Percentiles rank a stretch among this genome's conserved stretches.
Conservation (phyloP, 2,113 vertebrate species). For the Oxygymnocypris stewartii region DNA sequence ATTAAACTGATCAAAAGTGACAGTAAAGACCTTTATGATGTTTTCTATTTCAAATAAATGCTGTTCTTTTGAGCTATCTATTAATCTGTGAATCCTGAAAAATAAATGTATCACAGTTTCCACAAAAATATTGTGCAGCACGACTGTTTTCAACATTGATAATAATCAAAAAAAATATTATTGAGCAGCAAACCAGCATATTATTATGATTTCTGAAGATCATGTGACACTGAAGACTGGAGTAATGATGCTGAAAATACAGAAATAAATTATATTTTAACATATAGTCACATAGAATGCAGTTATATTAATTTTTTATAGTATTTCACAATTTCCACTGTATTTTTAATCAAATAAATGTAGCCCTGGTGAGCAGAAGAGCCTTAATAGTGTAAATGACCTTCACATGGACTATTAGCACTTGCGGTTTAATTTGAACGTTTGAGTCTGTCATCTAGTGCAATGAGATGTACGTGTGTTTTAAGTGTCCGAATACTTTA, state of each 20-base stretch:
- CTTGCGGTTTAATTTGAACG: background rate
- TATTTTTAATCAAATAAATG: background rate
- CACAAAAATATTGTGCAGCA: too few relatives aligned
- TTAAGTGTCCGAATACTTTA: background rate
- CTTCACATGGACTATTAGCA: background rate
- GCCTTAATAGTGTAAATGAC: background rate
- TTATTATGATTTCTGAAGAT: too few relatives aligned
- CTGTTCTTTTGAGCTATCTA: too few relatives aligned
- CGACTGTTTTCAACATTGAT: too few relatives aligned
- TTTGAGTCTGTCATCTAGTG: slow-evolving; percentile 23
- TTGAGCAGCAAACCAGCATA: too few relatives aligned
- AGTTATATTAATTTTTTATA: background rate
- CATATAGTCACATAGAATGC: background rate
- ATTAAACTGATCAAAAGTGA: background rate
- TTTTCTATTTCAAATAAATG: too few relatives aligned
- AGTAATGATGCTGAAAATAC: too few relatives aligned
- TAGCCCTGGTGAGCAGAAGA: background rate
- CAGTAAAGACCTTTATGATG: background rate
- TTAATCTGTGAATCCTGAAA: too few relatives aligned
- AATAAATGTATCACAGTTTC: too few relatives aligned
- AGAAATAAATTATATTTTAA: background rate
- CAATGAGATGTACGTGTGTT: background rate
- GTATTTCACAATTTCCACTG: background rate
- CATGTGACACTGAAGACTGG: too few relatives aligned
- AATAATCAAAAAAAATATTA: too few relatives aligned